These are phyloP conservation scores for Chanos chanos DNA, from an alignment of 2,797 vertebrate genomes.

Conservation along the genomic window DNA sequence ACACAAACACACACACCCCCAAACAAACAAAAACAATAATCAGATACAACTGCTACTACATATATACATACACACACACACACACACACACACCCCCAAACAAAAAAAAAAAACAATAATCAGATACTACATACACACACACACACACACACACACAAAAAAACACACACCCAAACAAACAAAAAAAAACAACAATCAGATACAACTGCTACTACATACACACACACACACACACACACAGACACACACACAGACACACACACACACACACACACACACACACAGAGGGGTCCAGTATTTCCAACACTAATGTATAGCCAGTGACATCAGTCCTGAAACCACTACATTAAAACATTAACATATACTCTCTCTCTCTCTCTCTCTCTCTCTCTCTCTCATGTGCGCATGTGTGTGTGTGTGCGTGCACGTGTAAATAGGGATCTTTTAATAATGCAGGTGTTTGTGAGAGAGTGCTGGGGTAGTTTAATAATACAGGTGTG, in stretches of 20 bases:
- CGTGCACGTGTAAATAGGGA: too few relatives aligned
- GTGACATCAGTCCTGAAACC: constrained; percentile 22
- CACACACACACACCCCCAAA: constrained; percentile 44
- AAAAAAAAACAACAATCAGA: background rate
- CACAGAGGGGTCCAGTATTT: too few relatives aligned
- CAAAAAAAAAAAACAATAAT: background rate
- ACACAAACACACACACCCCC: constrained; percentile 49
- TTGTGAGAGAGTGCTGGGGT: too few relatives aligned
- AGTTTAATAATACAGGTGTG: too few relatives aligned
- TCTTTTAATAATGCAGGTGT: too few relatives aligned
- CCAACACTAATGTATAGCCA: constrained; percentile 27
- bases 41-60: too few relatives aligned
- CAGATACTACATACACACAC: constrained; percentile 81
- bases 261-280: background rate
- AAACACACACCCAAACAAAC: constrained; percentile 33
- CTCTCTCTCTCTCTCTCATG: too few relatives aligned
- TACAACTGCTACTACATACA: constrained; percentile 14
- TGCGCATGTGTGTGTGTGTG: too few relatives aligned
- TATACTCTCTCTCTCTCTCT: too few relatives aligned
- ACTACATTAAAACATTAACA: too few relatives aligned
- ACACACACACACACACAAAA: constrained; percentile 72
- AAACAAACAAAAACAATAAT: background rate
- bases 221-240: background rate
- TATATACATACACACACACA: constrained; percentile 35
- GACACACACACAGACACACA: background rate